Evolutionary conservation across 1,140 invertebrate genomes (phyloP), one percentile per base, ranked within the genome.

Genomic region (Bombus pyrosoma): DNA sequence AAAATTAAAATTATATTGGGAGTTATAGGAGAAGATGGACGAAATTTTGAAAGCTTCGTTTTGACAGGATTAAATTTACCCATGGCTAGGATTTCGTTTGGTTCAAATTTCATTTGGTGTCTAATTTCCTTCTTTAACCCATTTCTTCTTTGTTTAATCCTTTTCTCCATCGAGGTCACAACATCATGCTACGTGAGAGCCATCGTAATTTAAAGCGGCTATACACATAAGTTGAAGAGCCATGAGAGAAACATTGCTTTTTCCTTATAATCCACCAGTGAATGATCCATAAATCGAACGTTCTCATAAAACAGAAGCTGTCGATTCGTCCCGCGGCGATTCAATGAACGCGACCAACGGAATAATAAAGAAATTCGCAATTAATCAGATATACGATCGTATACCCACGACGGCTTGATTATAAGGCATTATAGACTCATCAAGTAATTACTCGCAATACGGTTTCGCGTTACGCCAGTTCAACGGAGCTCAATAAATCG

Each of bases 371-470:
- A 87, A 83, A 79, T 78, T 75, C 34, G 39, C 77, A 81, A 71
- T 90, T 79, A 79, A 84, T 89, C 73, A 39, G 37, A 37, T 18
- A 59, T n/a, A 13, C 13, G 57, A 37, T 25, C 34, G 13, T 25
- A 37, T 25, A 37, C 8, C 62, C 37, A 39, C 39, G 81, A 81
- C 84, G 64, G 59, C 64, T 86, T 81, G 76, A 89, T 89, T 89
- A 86, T 80, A 77, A 39, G 32, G 79, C 72, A 84, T 87, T 90
- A 87, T 87, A 89, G 81, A 87, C 85, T 86, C 88, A 87, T 86
- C 87, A 69, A 81, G 87, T 84, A 90, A 90, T 90, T 90, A 81
- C 88, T 83, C 66, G 85, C 32, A 77, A 78, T 89, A 81, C 53
- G 87, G 73, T 89, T 89, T 87, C 76, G 85, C 80, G 64, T 86